These are phyloP conservation scores for Scaptomyza flava DNA, from an alignment of 2,888 invertebrate genomes.

Conservation along the genomic window DNA sequence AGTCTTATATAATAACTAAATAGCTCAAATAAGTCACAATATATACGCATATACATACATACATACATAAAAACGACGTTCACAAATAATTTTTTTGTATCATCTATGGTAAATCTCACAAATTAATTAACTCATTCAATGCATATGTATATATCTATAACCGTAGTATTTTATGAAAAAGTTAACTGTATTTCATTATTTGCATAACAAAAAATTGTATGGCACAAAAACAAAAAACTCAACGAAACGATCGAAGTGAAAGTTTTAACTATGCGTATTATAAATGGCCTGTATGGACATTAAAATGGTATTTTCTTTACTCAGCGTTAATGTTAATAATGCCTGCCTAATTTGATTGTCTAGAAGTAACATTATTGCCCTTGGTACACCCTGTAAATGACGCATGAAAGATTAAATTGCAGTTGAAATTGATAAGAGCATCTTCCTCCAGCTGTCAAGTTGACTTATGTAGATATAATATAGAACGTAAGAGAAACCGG, in stretches of 20 bases:
- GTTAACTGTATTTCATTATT: conserved; percentile 56
- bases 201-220: conserved; percentile 65
- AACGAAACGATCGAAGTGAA: conserved; percentile 55
- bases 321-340: conserved; percentile 22
- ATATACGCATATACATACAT: neutral
- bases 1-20: neutral
- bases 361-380: conserved; percentile 1
- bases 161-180: conserved; percentile 46
- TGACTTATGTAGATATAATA: conserved; percentile 18
- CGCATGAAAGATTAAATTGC: neutral
- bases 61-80: too few species aligned
- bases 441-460: conserved; percentile 23
- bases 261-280: conserved; percentile 59
- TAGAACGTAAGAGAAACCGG: conserved; percentile 39
- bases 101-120: too few species aligned
- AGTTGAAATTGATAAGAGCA: conserved; percentile 11
- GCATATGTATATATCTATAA: conserved; percentile 20
- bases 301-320: conserved; percentile 40
- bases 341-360: conserved; percentile 14
- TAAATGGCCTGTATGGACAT: conserved; percentile 52
- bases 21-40: conserved; percentile 9
- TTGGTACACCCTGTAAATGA: conserved; percentile 24
- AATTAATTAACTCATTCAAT: conserved; percentile 44
- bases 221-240: conserved; percentile 46
- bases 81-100: too few species aligned